Conservation (phyloP, 1,140 invertebrate genomes). For the Manduca sexta region DNA sequence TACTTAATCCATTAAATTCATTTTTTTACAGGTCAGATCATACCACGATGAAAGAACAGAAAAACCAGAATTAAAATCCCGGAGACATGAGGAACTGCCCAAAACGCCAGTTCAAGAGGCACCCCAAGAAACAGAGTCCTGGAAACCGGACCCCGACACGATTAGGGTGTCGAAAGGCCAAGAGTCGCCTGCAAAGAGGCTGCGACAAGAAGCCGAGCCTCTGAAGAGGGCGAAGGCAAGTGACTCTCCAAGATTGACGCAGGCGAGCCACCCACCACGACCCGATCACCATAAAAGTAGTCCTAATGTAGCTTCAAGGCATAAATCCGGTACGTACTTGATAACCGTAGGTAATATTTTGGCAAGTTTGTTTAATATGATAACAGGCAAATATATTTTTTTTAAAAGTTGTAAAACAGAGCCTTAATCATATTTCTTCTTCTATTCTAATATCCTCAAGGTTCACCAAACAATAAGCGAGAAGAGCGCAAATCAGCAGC, state of each 20-base stretch:
- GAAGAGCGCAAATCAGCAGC: conserved; percentile 60
- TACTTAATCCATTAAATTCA: not conserved
- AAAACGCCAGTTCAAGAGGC: conserved; percentile 26
- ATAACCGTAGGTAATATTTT: too few species aligned
- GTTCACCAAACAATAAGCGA: conserved; percentile 46
- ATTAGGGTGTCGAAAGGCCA: conserved; percentile 50
- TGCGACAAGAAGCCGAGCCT: conserved; percentile 59
- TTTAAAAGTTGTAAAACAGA: too few species aligned
- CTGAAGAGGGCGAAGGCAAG: conserved; percentile 59
- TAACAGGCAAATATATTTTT: too few species aligned
- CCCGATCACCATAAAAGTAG: conserved; percentile 63
- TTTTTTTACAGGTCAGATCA: conserved; percentile 45
- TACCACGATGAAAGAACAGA: conserved; percentile 52
- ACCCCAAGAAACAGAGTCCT: conserved; percentile 24
- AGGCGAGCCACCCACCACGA: conserved; percentile 36
- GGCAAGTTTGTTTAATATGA: too few species aligned
- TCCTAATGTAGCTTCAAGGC: conserved; percentile 62
- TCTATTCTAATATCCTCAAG: conserved; percentile 24
- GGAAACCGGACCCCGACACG: conserved; percentile 58
- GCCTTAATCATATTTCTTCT: too few species aligned
- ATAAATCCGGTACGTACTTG: conserved; percentile 46
- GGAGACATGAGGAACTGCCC: conserved; percentile 37
- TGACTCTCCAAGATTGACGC: conserved; percentile 51
- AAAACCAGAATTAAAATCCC: conserved; percentile 27
- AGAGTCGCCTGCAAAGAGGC: conserved; percentile 55